These are phyloP conservation scores for Anorthoa munda DNA, from an alignment of 2,888 invertebrate genomes.

Conservation along the genomic window DNA sequence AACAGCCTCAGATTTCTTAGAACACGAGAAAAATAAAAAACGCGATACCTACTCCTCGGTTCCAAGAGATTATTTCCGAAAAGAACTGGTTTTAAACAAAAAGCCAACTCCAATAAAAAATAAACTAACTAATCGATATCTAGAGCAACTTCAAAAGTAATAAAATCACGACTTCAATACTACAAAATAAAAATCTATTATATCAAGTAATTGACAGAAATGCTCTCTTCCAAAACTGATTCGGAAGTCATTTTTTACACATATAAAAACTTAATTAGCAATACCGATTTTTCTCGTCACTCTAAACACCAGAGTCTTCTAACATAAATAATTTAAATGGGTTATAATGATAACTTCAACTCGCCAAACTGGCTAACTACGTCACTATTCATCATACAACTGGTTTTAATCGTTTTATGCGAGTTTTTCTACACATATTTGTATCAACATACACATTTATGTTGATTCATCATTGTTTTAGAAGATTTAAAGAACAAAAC, in stretches of 20 bases:
- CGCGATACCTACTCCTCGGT: too few relatives aligned
- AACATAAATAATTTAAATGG: slow-evolving; percentile 10
- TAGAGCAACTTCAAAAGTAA: neutral
- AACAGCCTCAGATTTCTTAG: neutral
- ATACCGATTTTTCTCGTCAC: neutral
- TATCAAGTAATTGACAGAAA: neutral
- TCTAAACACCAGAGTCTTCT: neutral
- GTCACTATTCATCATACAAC: slow-evolving; percentile 36
- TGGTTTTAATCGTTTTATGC: slow-evolving; percentile 37
- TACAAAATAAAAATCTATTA: neutral
- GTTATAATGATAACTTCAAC: neutral
- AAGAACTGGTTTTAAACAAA: neutral
- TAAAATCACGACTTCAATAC: neutral
- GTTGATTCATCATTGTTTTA: slow-evolving; percentile 2
- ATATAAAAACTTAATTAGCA: neutral
- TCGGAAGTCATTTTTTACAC: neutral
- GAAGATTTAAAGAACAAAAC: neutral
- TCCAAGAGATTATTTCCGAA: neutral
- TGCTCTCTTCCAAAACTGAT: neutral
- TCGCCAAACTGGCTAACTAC: slow-evolving; percentile 37
- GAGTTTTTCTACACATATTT: slow-evolving; percentile 21
- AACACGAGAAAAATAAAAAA: neutral
- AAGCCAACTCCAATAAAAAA: neutral
- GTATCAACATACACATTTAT: neutral
- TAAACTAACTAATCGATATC: neutral